Percentiles rank a stretch among this genome's conserved stretches.
These are phyloP conservation scores for Oligia strigilis DNA, from an alignment of 2,888 invertebrate genomes.

Conservation along the genomic window DNA sequence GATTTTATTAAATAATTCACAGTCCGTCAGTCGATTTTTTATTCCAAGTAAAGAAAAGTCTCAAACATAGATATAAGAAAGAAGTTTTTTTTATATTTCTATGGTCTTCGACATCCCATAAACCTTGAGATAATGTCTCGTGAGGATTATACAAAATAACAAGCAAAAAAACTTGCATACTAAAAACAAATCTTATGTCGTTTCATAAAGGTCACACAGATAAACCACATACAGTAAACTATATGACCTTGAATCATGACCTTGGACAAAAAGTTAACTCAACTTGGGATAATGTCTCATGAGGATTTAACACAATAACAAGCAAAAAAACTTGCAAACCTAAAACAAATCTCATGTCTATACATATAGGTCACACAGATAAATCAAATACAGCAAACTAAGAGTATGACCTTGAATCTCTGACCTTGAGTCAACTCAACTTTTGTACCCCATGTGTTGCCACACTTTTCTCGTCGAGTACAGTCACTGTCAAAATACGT, in stretches of 20 bases:
- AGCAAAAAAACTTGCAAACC: background rate
- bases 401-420: background rate
- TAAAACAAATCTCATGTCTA: background rate
- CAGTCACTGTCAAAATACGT: background rate
- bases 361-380: slow-evolving; percentile 9
- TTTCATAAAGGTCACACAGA: slow-evolving; percentile 14
- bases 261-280: slow-evolving; percentile 5
- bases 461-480: background rate
- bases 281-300: background rate
- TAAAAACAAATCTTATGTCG: background rate
- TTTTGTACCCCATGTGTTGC: slow-evolving; percentile 14
- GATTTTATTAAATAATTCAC: background rate
- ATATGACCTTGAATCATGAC: slow-evolving; percentile 1
- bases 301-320: slow-evolving; percentile 14
- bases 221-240: background rate
- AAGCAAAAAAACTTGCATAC: slow-evolving; percentile 1
- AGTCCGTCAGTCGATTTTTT: background rate
- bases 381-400: background rate
- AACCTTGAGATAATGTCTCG: slow-evolving; percentile 9
- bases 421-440: slow-evolving; percentile 1
- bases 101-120: background rate
- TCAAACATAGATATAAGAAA: background rate
- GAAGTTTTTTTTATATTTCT: no score
- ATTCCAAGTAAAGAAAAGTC: background rate
- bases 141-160: slow-evolving; percentile 8